A percentile compares a stretch with the other conserved stretches of the same genome.
Evolutionary conservation across 1,140 invertebrate species (phyloP).

Genomic region (Halictus rubicundus): DNA sequence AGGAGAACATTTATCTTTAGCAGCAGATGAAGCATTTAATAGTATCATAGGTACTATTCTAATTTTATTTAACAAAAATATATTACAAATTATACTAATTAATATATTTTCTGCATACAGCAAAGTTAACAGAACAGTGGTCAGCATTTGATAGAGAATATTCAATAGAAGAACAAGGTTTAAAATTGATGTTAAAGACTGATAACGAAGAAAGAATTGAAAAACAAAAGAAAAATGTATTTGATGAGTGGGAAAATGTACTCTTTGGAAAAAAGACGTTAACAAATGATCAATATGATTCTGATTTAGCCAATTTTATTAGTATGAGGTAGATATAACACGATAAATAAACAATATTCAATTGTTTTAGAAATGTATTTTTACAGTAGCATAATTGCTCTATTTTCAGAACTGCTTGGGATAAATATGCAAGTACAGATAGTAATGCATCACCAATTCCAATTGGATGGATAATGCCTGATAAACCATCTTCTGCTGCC

Average conservation of each 20-base stretch:
- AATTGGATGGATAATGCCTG: conserved; percentile 82
- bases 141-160: conserved; percentile 72
- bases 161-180: conserved; percentile 75
- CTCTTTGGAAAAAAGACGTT: conserved; percentile 71
- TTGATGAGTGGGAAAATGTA: conserved; percentile 72
- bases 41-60: conserved; percentile 72
- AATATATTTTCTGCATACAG: conserved; percentile 56
- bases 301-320: conserved; percentile 76
- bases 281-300: conserved; percentile 65
- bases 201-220: conserved; percentile 74
- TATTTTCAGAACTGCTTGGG: conserved; percentile 81
- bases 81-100: conserved; percentile 23
- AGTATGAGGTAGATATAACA: conserved; percentile 67
- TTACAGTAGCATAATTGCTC: conserved; percentile 44
- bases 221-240: conserved; percentile 70
- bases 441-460: conserved; percentile 79
- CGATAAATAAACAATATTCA: neutral
- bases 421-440: conserved; percentile 77
- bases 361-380: neutral
- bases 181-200: conserved; percentile 76
- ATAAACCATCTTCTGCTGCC: conserved; percentile 69
- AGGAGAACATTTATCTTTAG: conserved; percentile 81
- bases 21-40: conserved; percentile 75
- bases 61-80: conserved; percentile 8
- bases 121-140: conserved; percentile 74